phyloP scores from a whole-genome alignment of 2,113 vertebrate species.

The Patagioenas fasciata region DNA sequence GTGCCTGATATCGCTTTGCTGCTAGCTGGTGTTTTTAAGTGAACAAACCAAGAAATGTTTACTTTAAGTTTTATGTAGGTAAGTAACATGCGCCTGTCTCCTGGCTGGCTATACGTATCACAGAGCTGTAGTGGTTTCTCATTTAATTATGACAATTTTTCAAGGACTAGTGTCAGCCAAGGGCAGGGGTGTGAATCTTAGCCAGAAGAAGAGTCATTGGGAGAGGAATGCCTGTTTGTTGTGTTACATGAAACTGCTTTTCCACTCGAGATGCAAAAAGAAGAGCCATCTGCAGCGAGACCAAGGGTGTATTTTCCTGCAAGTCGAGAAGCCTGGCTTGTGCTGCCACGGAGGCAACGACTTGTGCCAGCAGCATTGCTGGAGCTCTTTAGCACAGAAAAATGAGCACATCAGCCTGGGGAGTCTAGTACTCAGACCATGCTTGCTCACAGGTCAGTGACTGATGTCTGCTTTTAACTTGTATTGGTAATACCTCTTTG shows the following conservation, averaged over 20 bases:
- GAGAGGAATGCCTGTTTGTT: not conserved
- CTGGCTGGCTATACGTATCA: not conserved
- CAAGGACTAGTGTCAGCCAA: not conserved
- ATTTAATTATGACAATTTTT: not conserved
- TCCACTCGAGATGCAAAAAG: not conserved
- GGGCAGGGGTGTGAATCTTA: not conserved
- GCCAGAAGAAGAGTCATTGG: not conserved
- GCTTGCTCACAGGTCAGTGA: too few species aligned
- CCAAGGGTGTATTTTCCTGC: not conserved
- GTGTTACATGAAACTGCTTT: not conserved
- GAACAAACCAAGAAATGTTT: not conserved
- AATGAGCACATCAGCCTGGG: not conserved
- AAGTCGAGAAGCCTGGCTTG: not conserved
- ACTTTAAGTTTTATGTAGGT: not conserved
- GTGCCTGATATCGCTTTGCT: not conserved
- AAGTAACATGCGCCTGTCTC: too few species aligned
- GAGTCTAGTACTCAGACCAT: not conserved
- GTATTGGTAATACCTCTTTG: not conserved
- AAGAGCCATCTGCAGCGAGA: not conserved
- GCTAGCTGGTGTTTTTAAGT: not conserved
- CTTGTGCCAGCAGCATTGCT: not conserved
- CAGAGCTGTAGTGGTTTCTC: not conserved
- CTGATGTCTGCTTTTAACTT: not conserved
- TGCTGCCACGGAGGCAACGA: not conserved
- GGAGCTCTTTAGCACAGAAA: not conserved